Conservation (phyloP, 1,140 invertebrate species). For the Frieseomelitta varia region DNA sequence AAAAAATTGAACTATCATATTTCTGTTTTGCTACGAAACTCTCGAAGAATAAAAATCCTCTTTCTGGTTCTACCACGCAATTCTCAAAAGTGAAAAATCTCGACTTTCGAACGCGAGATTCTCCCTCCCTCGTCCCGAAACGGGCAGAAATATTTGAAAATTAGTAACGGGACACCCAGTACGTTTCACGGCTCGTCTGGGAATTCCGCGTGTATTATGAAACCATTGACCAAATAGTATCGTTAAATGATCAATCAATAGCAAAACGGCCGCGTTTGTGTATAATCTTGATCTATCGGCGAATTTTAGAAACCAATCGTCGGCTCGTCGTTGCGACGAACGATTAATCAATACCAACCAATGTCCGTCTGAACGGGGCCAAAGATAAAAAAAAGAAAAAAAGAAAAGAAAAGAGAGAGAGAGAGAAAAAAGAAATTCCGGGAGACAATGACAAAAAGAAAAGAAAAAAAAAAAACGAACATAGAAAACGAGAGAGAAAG, state of each 20-base stretch:
- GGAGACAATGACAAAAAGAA: neutral
- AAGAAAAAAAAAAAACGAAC: neutral
- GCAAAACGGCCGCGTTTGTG: neutral
- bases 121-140: no score
- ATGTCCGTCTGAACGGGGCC: neutral
- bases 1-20: no score
- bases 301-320: slow-evolving; percentile 3
- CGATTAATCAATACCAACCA: neutral
- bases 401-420: neutral
- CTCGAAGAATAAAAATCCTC: no score
- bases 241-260: neutral
- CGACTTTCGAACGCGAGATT: no score
- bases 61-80: no score
- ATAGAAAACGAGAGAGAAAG: neutral
- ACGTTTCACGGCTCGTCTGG: neutral
- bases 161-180: neutral
- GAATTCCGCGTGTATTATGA: neutral
- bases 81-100: no score
- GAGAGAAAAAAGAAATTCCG: no score
- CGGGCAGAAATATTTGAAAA: neutral
- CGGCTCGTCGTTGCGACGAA: no score
- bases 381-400: neutral
- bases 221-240: neutral
- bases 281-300: neutral
- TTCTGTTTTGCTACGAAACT: no score